Evolutionary conservation across 2,113 vertebrate species (phyloP).

Genomic region (Perca fluviatilis): DNA sequence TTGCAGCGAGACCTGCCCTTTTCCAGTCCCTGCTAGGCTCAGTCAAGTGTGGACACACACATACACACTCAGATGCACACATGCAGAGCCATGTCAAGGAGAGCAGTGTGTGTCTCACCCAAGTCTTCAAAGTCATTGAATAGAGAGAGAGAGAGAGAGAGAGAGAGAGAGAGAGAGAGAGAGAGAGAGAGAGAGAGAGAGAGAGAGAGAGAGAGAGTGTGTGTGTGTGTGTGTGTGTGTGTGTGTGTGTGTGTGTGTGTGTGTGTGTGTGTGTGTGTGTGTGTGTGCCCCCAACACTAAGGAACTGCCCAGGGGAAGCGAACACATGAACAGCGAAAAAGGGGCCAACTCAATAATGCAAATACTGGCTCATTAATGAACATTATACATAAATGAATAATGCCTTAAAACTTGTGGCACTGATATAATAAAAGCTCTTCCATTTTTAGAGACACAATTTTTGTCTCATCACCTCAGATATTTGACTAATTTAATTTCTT

Average conservation of each 20-base stretch:
- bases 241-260: conserved; percentile 26
- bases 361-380: conserved; percentile 74
- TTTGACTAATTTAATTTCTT: conserved; percentile 37
- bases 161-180: background rate
- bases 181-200: conserved; percentile 24
- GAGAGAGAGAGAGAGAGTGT: background rate
- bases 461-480: conserved; percentile 36
- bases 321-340: conserved; percentile 60
- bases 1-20: conserved; percentile 21
- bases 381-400: conserved; percentile 73
- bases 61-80: conserved; percentile 28
- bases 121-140: conserved; percentile 58
- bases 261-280: conserved; percentile 35
- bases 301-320: conserved; percentile 55
- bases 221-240: conserved; percentile 10
- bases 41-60: conserved; percentile 54
- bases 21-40: conserved; percentile 52
- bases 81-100: conserved; percentile 43
- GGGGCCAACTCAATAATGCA: conserved; percentile 75
- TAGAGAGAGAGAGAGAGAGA: background rate
- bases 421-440: conserved; percentile 51
- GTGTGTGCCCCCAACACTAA: conserved; percentile 30
- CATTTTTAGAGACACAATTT: conserved; percentile 56
- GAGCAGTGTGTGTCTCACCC: conserved; percentile 39
- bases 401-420: conserved; percentile 62